These are phyloP conservation scores for Orthonychiurus folsomi DNA, from an alignment of 2,888 invertebrate species.

Conservation along the genomic window DNA sequence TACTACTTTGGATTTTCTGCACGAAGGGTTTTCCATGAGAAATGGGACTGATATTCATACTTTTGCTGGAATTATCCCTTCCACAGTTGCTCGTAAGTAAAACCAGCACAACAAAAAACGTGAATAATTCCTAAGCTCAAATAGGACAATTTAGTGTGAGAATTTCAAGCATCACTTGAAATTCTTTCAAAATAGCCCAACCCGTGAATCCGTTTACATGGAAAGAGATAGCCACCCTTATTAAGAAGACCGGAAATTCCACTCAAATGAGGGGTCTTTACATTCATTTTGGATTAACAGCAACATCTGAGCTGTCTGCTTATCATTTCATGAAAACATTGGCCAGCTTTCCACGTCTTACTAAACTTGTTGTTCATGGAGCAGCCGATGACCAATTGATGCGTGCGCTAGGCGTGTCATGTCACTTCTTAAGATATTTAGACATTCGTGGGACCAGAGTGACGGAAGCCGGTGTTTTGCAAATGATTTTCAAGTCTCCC, in stretches of 20 bases:
- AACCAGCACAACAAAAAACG: background rate
- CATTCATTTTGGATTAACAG: slow-evolving; percentile 17
- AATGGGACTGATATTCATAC: slow-evolving; percentile 20
- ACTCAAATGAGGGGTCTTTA: slow-evolving; percentile 20
- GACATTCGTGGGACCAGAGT: slow-evolving; percentile 28
- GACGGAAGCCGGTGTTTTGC: slow-evolving; percentile 25
- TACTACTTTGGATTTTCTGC: slow-evolving; percentile 30
- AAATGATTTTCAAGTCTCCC: slow-evolving; percentile 20
- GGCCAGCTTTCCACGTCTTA: slow-evolving; percentile 23
- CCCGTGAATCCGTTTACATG: slow-evolving; percentile 25
- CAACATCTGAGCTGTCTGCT: background rate
- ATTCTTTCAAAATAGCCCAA: no score
- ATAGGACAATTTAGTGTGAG: no score
- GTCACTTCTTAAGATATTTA: slow-evolving; percentile 27
- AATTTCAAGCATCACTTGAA: no score
- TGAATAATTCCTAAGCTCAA: no score
- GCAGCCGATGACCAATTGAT: slow-evolving; percentile 23
- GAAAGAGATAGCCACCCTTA: slow-evolving; percentile 22
- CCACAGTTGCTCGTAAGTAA: slow-evolving; percentile 21
- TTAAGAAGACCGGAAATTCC: slow-evolving; percentile 16
- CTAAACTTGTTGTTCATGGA: slow-evolving; percentile 29
- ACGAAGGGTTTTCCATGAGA: slow-evolving; percentile 22
- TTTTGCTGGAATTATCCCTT: slow-evolving; percentile 24
- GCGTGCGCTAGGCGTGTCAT: slow-evolving; percentile 25
- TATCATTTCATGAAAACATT: slow-evolving; percentile 21